Evolutionary conservation across 2,797 vertebrate species (phyloP).

Genomic region (Centroberyx gerrardi): DNA sequence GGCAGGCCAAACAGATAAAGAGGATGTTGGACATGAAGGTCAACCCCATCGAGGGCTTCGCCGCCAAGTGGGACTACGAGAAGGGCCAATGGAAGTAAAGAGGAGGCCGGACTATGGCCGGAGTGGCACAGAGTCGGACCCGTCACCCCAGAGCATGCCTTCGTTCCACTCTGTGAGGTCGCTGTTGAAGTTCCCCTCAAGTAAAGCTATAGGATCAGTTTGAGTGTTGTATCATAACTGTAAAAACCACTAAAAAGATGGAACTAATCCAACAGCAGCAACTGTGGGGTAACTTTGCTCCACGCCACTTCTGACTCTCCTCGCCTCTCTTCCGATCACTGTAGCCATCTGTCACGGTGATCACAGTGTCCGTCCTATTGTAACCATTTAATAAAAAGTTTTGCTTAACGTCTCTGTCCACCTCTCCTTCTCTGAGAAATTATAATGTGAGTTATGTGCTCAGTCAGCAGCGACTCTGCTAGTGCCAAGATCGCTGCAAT

Average conservation of each 20-base stretch:
- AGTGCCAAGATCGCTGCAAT: not conserved
- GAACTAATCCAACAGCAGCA: not conserved
- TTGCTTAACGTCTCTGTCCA: slow-evolving; percentile 1
- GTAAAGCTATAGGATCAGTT: not conserved
- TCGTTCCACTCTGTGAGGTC: not conserved
- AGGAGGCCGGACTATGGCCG: not conserved
- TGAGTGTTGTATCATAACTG: slow-evolving; percentile 1
- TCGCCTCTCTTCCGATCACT: slow-evolving; percentile 15
- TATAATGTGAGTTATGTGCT: not conserved
- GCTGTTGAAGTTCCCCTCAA: not conserved
- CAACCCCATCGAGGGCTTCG: slow-evolving; percentile 87
- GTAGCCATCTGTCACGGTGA: slow-evolving; percentile 24
- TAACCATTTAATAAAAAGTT: slow-evolving; percentile 42
- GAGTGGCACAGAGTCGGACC: slow-evolving; percentile 23
- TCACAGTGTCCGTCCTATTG: slow-evolving; percentile 36
- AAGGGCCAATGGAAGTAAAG: slow-evolving; percentile 91
- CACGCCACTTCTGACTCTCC: slow-evolving; percentile 5
- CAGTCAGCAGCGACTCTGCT: not conserved
- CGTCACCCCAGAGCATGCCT: not conserved
- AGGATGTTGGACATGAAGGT: slow-evolving; percentile 90
- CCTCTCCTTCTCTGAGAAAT: not conserved
- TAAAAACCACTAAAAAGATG: slow-evolving; percentile 26
- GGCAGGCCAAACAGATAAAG: slow-evolving; percentile 86
- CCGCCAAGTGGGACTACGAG: slow-evolving; percentile 90
- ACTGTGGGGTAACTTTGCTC: slow-evolving; percentile 18